Evolutionary conservation across 2,888 invertebrate genomes (phyloP), one percentile per base, ranked within the genome.

Genomic region (Acronicta psi): DNA sequence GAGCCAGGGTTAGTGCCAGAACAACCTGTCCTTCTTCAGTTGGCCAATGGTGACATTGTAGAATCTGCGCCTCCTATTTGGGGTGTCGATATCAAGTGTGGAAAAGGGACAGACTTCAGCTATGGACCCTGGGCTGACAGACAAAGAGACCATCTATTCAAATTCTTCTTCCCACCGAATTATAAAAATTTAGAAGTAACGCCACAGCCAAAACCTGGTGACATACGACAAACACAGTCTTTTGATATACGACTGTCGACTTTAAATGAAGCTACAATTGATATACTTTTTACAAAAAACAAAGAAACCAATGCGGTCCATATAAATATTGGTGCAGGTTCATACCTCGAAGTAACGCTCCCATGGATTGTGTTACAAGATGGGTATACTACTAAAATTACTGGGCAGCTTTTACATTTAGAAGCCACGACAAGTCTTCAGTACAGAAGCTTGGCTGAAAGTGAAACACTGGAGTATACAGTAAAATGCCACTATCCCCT

Each of bases 101-200:
- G 98, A 0, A 99, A 98, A 91, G 99, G 98, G 69, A 98, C 98
- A 2, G 98, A 99, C 84, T 98, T 99, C 80, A 99, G 99, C 88
- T 99, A 99, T 84, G 99, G 99, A 0, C 99, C 99, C 0, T 99
- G 99, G 99, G 99, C 99, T 3, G 99, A 99, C 86, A 95, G 99
- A 49, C 99, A 99, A 87, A 95, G 99, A 68, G 99, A 99, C 85
- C 97, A 98, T 89, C 94, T 99, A 31, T 99, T 98, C 91, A 98
- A 97, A 90, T 99, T 99, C 89, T 99, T 99, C 93, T 99, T 98
- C 85, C 99, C 99, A 8, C 96, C 97, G 69, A 97, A 98, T 86
- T 98, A 96, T 90, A 96, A 97, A 82, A 96, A 96, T 59, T 95
- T 98, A 85, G 96, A 96, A 87, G 95, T 97, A 1, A 98, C 98